Evolutionary conservation across 2,797 vertebrate genomes (phyloP).

Genomic region (Propithecus perrieri): DNA sequence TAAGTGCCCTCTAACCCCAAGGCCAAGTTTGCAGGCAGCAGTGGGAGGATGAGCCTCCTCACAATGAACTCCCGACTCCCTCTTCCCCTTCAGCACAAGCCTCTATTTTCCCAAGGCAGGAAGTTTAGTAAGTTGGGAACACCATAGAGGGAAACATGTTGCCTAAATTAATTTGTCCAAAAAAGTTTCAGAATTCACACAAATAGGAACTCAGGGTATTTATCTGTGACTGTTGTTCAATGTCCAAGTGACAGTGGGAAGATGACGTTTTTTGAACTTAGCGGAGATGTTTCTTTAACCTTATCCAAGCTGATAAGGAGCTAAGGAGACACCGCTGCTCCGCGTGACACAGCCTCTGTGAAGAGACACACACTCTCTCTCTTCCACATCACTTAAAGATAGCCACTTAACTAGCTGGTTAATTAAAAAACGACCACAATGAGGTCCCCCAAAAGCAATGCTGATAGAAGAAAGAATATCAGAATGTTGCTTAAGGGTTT

Average conservation of each 20-base stretch:
- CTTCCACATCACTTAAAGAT: neutral
- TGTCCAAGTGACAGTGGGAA: neutral
- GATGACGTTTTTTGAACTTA: neutral
- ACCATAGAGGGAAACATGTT: neutral
- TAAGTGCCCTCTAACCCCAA: neutral
- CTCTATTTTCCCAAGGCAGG: neutral
- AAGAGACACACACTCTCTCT: neutral
- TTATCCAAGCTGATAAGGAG: neutral
- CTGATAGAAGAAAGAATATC: neutral
- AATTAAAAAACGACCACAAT: constrained; percentile 3
- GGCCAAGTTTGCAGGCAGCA: neutral
- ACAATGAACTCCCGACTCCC: neutral
- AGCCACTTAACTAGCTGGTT: neutral
- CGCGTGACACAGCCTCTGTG: neutral
- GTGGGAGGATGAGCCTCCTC: neutral
- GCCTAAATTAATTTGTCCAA: neutral
- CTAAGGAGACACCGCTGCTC: neutral
- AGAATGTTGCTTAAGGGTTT: neutral
- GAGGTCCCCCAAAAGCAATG: neutral
- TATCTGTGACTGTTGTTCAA: neutral
- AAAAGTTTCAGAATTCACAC: neutral
- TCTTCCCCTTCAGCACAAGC: neutral
- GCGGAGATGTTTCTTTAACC: neutral
- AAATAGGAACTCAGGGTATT: neutral
- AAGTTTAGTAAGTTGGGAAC: neutral